phyloP scores from a whole-genome alignment of 2,797 vertebrate species.

The Prionace glauca region DNA sequence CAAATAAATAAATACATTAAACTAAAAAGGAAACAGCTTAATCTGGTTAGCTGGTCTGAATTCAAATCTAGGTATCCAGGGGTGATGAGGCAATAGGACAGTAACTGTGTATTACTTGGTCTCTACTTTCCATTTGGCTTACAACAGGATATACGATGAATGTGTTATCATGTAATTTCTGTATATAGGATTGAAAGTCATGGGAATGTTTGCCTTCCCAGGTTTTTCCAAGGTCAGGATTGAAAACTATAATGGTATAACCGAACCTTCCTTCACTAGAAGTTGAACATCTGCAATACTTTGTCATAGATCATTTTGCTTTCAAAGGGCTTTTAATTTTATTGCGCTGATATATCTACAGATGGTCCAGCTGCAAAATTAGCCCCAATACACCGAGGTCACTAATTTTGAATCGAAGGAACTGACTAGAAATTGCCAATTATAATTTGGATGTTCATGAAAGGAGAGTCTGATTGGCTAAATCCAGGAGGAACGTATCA shows the following conservation, averaged over 20 bases:
- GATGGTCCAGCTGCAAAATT: conserved; percentile 4
- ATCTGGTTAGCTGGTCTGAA: background rate
- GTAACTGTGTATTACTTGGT: background rate
- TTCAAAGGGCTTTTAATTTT: background rate
- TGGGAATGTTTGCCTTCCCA: background rate
- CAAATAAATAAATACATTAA: no score
- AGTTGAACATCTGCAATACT: background rate
- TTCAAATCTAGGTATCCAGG: background rate
- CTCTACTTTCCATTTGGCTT: no score
- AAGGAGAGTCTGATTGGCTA: background rate
- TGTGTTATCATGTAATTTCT: background rate
- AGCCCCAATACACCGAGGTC: background rate
- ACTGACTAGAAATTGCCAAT: background rate
- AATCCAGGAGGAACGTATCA: background rate
- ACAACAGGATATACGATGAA: background rate
- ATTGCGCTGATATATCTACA: background rate
- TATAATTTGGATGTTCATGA: conserved; percentile 16
- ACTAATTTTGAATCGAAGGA: background rate
- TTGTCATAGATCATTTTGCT: background rate
- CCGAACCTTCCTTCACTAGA: background rate
- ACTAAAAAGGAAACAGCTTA: background rate
- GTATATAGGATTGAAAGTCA: background rate
- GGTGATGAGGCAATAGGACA: background rate
- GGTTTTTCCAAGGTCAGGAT: background rate
- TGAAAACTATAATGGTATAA: background rate